These are phyloP conservation scores for Oncorhynchus clarkii DNA, from an alignment of 2,113 vertebrate species.

Conservation along the genomic window DNA sequence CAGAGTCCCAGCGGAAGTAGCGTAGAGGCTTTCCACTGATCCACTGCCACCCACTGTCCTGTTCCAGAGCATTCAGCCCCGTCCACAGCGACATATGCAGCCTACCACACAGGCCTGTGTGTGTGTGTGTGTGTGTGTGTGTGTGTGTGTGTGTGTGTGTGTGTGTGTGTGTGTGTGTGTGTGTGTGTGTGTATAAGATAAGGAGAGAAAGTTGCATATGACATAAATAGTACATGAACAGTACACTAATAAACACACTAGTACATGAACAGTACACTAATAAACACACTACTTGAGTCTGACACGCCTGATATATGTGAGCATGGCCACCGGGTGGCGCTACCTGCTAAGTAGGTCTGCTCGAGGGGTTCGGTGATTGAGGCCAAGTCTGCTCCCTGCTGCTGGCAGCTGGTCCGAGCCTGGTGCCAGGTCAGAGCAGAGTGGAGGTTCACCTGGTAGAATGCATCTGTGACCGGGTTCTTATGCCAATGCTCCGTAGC, in stretches of 20 bases:
- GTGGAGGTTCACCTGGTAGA: conserved; percentile 83
- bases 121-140: no score
- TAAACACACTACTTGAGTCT: background rate
- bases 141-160: no score
- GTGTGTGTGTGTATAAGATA: background rate
- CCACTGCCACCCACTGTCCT: conserved; percentile 91
- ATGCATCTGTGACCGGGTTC: conserved; percentile 75
- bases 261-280: no score
- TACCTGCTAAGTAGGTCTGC: conserved; percentile 87
- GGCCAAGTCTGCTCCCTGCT: conserved; percentile 80
- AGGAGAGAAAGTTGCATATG: background rate
- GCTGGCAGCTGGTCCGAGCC: conserved; percentile 87
- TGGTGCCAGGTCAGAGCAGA: conserved; percentile 85
- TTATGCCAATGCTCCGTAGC: conserved; percentile 76
- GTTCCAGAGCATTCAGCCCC: conserved; percentile 84
- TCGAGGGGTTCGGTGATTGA: conserved; percentile 83
- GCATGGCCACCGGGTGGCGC: conserved; percentile 14
- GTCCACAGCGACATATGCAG: conserved; percentile 76
- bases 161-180: no score
- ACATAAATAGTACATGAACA: no score
- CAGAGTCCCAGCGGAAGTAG: conserved; percentile 86
- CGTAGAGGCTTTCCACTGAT: conserved; percentile 79
- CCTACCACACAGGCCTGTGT: conserved; percentile 35
- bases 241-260: no score
- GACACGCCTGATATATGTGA: background rate